Conservation (phyloP, 2,888 invertebrate genomes). For the Papilio protenor region DNA sequence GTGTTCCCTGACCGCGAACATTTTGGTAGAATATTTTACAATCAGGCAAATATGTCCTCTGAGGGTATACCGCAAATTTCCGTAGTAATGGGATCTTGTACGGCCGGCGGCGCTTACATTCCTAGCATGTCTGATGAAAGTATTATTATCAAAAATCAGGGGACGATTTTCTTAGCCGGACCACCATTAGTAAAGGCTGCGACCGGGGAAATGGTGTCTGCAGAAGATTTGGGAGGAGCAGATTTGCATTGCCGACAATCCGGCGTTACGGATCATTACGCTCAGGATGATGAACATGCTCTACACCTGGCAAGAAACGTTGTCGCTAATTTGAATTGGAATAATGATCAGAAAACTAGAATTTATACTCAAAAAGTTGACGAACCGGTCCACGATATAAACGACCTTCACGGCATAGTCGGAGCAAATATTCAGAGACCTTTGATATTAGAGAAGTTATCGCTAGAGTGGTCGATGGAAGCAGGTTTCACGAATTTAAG, state of each 20-base stretch:
- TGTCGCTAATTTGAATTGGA: conserved; percentile 89
- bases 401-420: conserved; percentile 98
- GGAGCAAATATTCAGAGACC: conserved; percentile 96
- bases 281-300: conserved; percentile 96
- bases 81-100: conserved; percentile 98
- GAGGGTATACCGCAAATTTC: conserved; percentile 94
- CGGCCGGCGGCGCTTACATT: conserved; percentile 99
- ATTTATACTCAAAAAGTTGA: conserved; percentile 79
- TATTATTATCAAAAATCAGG: conserved; percentile 96
- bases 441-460: conserved; percentile 97
- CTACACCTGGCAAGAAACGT: conserved; percentile 93
- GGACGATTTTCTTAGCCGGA: conserved; percentile 98
- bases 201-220: conserved; percentile 94
- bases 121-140: conserved; percentile 99
- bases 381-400: conserved; percentile 90
- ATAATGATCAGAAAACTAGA: conserved; percentile 66
- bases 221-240: conserved; percentile 98
- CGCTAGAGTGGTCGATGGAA: conserved; percentile 97
- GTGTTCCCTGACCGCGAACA: conserved; percentile 98
- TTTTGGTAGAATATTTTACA: conserved; percentile 98
- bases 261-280: conserved; percentile 99
- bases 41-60: conserved; percentile 98
- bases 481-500: conserved; percentile 98
- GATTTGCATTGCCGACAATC: conserved; percentile 95
- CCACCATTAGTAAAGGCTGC: conserved; percentile 99